Percentiles rank a stretch among this genome's conserved stretches.
Conservation (phyloP, 2,888 invertebrate genomes). For the Smittia sp. region DNA sequence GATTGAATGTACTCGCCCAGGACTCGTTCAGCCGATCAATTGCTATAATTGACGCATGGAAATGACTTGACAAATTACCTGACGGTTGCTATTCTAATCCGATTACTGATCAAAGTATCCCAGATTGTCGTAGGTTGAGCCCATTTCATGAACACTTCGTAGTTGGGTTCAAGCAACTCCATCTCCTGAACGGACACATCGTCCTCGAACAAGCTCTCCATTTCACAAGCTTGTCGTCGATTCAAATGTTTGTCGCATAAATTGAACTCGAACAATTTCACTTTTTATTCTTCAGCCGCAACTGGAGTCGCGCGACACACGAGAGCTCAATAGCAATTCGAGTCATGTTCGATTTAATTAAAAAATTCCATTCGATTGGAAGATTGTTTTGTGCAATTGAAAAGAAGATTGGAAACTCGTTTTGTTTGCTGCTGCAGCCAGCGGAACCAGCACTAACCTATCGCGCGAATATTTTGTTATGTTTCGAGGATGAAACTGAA, state of each 20-base stretch:
- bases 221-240: conserved; percentile 3
- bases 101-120: conserved; percentile 32
- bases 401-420: not conserved
- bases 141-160: conserved; percentile 40
- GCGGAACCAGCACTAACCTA: conserved; percentile 28
- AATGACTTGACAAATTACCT: conserved; percentile 28
- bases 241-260: not conserved
- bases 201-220: conserved; percentile 35
- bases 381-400: conserved; percentile 17
- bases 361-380: conserved; percentile 29
- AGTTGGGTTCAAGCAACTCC: conserved; percentile 36
- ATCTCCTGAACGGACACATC: conserved; percentile 29
- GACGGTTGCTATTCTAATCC: conserved; percentile 33
- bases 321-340: conserved; percentile 2
- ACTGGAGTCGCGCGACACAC: not conserved
- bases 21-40: not conserved
- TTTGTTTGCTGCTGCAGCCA: not conserved
- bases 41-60: conserved; percentile 31
- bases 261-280: not conserved
- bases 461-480: conserved; percentile 38
- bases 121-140: conserved; percentile 33
- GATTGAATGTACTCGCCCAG: conserved; percentile 6
- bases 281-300: not conserved
- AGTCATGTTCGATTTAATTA: conserved; percentile 33
- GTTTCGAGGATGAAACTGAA: conserved; percentile 33